phyloP scores from a whole-genome alignment of 2,113 vertebrate species.

The Argyrosomus japonicus region DNA sequence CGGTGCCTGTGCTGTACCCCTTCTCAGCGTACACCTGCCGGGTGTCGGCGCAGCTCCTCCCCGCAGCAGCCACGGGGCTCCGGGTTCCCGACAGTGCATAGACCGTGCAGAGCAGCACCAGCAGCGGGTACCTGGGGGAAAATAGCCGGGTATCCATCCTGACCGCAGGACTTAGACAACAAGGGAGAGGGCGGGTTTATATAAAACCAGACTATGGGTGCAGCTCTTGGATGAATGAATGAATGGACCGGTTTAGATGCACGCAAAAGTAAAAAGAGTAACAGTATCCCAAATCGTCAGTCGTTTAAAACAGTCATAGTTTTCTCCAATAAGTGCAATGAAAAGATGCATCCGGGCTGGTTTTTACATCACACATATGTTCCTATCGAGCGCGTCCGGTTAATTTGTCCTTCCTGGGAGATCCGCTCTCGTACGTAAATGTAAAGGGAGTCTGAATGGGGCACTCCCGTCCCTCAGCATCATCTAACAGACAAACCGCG shows the following conservation, averaged over 20 bases:
- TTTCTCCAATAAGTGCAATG: constrained; percentile 22
- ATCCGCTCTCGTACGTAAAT: constrained; percentile 33
- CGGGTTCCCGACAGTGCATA: constrained; percentile 62
- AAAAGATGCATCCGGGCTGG: constrained; percentile 20
- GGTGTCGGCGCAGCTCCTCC: constrained; percentile 88
- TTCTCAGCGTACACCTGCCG: constrained; percentile 88
- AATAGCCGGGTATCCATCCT: constrained; percentile 61
- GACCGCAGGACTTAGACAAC: constrained; percentile 9
- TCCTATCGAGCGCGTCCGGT: constrained; percentile 51
- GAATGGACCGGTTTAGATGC: constrained; percentile 21
- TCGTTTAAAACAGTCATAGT: constrained; percentile 52
- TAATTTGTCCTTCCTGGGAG: constrained; percentile 46
- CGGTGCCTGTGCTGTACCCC: constrained; percentile 87
- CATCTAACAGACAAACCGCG: constrained; percentile 19
- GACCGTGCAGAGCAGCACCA: constrained; percentile 64
- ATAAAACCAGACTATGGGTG: constrained; percentile 4
- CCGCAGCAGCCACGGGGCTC: constrained; percentile 77
- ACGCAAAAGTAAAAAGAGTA: constrained; percentile 56
- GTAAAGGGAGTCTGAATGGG: constrained; percentile 43
- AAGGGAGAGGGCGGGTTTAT: not conserved
- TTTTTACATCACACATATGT: constrained; percentile 43
- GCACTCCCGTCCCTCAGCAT: constrained; percentile 58
- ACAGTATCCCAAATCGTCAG: constrained; percentile 39
- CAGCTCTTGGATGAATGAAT: constrained; percentile 23
- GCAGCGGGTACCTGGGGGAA: constrained; percentile 47